Conservation (phyloP, 2,113 vertebrate genomes). For the Clinocottus analis region DNA sequence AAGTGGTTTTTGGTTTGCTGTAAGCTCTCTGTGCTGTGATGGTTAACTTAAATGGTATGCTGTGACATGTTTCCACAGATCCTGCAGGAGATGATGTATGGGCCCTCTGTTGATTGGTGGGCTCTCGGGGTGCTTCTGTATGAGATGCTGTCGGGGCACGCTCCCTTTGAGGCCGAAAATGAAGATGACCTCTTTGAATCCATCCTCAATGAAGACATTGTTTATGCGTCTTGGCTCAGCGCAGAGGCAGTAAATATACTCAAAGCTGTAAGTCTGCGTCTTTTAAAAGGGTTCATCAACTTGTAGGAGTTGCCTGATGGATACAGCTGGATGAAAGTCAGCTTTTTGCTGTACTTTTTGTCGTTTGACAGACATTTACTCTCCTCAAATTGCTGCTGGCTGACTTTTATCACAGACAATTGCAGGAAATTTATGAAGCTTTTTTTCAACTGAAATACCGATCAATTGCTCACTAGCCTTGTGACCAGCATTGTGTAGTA, state of each 20-base stretch:
- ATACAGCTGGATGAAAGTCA: constrained; percentile 20
- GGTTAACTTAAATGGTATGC: constrained; percentile 5
- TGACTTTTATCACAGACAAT: constrained; percentile 31
- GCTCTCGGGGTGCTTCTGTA: constrained; percentile 96
- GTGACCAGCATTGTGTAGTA: neutral
- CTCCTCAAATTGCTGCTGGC: neutral
- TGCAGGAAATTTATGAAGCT: constrained; percentile 24
- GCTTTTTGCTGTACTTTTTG: constrained; percentile 8
- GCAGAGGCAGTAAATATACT: constrained; percentile 90
- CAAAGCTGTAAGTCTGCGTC: constrained; percentile 89
- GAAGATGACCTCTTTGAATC: constrained; percentile 98
- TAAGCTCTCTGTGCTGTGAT: neutral
- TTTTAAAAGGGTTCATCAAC: neutral
- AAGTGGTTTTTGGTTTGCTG: neutral
- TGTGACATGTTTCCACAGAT: constrained; percentile 83
- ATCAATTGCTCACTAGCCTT: constrained; percentile 22
- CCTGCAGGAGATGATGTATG: constrained; percentile 96
- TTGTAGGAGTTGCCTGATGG: neutral
- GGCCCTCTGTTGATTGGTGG: constrained; percentile 98
- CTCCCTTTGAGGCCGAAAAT: constrained; percentile 96
- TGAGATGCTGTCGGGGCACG: constrained; percentile 97
- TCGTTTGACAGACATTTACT: constrained; percentile 6
- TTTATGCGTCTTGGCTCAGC: constrained; percentile 94
- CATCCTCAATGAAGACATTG: constrained; percentile 93
- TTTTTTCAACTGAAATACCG: constrained; percentile 13